Base-by-base conservation (phyloP, 2,113 vertebrate species). In the Dicerorhinus sumatrensis region DNA sequence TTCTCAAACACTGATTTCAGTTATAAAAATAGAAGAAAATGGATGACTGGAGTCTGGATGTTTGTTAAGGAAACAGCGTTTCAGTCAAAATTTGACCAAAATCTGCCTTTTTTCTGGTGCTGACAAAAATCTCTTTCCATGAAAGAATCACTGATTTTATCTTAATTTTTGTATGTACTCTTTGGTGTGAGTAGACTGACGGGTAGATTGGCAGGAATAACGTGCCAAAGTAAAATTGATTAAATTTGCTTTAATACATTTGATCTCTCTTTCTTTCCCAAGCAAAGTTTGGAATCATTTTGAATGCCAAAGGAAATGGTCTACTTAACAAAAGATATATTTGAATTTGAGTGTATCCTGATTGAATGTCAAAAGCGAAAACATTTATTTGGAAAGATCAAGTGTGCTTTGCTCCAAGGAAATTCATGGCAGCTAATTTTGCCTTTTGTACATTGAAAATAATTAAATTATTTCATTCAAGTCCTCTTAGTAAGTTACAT, bases 71-170 rank as follows among this genome's bases (percentile, higher is more conserved):
- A 98, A 98, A 96, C 14, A 82, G 39, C 51, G 79, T 96, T 97
- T 98, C 95, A 95, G 58, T 97, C 92, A 97, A 97, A 97, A 95
- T 88, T 87, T 97, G 94, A 97, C 86, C 90, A 92, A 97, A 97
- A 72, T 21, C 29, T 96, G 80, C 36, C 94, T 97, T 92, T 92
- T 87, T 54, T 94, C 89, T 95, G 80, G 20, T 89, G 97, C 65
- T 96, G 96, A 97, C 95, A 97, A 97, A 77, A 63, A 87, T 93
- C 36, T 76, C 63, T 67, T 89, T 96, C 97, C 84, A 83, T 46
- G 92, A 73, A 39, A 97, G 33, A 96, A 87, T 79, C 27, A 75
- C 62, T 89, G 97, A 98, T 98, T 85, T 8, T 94, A 97, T 98
- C 94, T 97, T 94, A 97, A 21, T 63, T 98, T 97, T 97, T 90